phyloP scores from a whole-genome alignment of 1,140 invertebrate species.

The Hesperophylax magnus region DNA sequence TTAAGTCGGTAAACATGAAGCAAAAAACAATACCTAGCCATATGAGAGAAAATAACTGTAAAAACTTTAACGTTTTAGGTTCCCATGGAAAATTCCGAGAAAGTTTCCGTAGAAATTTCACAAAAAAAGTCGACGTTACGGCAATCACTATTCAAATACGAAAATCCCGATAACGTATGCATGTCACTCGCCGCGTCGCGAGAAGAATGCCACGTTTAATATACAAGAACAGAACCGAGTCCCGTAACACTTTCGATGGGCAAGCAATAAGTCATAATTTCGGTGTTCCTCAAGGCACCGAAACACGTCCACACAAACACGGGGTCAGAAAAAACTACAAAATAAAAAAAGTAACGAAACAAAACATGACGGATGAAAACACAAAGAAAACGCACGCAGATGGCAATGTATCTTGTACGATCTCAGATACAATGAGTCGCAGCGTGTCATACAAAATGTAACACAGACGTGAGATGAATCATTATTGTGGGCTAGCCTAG shows the following conservation, averaged over 20 bases:
- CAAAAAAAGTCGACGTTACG: background rate
- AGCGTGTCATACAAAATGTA: slow-evolving; percentile 22
- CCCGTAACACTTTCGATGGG: slow-evolving; percentile 32
- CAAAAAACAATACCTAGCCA: too few relatives aligned
- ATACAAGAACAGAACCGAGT: background rate
- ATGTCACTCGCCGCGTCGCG: background rate
- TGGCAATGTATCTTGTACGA: slow-evolving; percentile 19
- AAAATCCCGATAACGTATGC: slow-evolving; percentile 6
- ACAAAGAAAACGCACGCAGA: slow-evolving; percentile 24
- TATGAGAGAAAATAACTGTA: too few relatives aligned
- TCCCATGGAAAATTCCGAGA: background rate
- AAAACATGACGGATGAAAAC: slow-evolving; percentile 20
- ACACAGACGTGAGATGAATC: slow-evolving; percentile 21
- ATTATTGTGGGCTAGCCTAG: background rate
- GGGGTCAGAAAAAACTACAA: slow-evolving; percentile 3
- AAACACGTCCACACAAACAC: slow-evolving; percentile 14
- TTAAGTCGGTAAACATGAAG: too few relatives aligned
- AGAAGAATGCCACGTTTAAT: background rate
- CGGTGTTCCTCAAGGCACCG: background rate
- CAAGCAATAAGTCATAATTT: background rate
- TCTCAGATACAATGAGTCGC: slow-evolving; percentile 10
- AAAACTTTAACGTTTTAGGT: too few relatives aligned
- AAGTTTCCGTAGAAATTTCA: slow-evolving; percentile 6
- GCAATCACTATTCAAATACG: slow-evolving; percentile 5
- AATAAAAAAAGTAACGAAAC: background rate